These are phyloP conservation scores for Myiagra hebetior DNA, from an alignment of 2,113 vertebrate genomes.

Conservation along the genomic window DNA sequence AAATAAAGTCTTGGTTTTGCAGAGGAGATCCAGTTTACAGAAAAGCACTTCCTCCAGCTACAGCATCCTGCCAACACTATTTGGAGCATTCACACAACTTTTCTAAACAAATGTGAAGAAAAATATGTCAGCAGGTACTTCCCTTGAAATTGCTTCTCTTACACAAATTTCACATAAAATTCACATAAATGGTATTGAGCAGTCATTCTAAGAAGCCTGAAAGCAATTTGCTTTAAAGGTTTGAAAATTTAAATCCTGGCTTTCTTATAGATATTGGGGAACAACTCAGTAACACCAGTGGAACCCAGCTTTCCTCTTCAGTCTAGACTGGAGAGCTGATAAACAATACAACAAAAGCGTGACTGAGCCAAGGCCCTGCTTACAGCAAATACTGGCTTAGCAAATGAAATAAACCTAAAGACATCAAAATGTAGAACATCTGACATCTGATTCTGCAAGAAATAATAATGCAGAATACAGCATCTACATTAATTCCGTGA, in stretches of 20 bases:
- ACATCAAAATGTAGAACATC: background rate
- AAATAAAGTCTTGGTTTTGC: background rate
- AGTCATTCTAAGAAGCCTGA: background rate
- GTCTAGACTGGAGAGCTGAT: background rate
- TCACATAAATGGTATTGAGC: background rate
- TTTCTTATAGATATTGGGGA: background rate
- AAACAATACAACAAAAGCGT: background rate
- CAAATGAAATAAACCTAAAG: background rate
- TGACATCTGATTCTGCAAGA: accelerated
- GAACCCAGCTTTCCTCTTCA: background rate
- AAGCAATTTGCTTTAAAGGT: background rate
- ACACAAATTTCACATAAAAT: background rate
- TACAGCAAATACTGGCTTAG: background rate
- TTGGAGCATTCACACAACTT: background rate
- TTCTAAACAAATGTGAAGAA: background rate
- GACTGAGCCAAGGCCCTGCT: background rate
- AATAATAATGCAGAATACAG: background rate
- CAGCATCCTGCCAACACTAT: background rate
- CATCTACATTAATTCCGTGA: background rate
- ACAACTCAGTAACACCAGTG: background rate
- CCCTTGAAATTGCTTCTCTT: background rate
- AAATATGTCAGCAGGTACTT: background rate
- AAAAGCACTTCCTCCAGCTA: background rate
- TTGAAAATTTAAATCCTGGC: background rate
- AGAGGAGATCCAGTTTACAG: background rate